A percentile compares a stretch with the other conserved stretches of the same genome.
Conservation (phyloP, 2,113 vertebrate genomes). For the Montifringilla adamsi region DNA sequence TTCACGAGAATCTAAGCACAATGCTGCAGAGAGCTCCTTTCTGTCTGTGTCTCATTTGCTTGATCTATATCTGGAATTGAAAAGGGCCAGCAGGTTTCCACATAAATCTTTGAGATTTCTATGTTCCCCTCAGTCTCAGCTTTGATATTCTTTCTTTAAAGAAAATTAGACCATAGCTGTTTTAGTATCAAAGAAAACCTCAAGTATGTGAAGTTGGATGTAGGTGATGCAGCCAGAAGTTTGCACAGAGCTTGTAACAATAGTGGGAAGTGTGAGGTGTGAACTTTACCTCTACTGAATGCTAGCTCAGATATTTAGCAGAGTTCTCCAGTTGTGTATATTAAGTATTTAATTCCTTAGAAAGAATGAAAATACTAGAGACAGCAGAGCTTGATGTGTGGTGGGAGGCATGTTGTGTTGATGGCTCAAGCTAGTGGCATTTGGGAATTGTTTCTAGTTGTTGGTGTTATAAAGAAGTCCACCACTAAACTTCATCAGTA, state of each 20-base stretch:
- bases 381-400: neutral
- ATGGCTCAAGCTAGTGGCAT: neutral
- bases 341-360: neutral
- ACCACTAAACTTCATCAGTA: neutral
- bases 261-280: neutral
- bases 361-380: neutral
- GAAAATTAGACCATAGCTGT: neutral
- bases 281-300: neutral
- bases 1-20: neutral
- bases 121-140: neutral
- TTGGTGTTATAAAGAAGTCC: neutral
- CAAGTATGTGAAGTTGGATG: neutral
- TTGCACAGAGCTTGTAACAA: neutral
- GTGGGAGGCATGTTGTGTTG: neutral
- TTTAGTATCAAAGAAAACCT: slow-evolving; percentile 18
- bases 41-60: neutral
- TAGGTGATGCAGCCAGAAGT: neutral
- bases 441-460: neutral
- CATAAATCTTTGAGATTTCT: neutral
- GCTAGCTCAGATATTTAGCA: neutral
- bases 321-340: neutral
- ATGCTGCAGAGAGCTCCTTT: neutral
- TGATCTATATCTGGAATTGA: neutral
- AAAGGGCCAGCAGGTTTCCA: neutral
- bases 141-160: slow-evolving; percentile 14